Conservation (phyloP, 2,797 vertebrate species). For the Enoplosus armatus region DNA sequence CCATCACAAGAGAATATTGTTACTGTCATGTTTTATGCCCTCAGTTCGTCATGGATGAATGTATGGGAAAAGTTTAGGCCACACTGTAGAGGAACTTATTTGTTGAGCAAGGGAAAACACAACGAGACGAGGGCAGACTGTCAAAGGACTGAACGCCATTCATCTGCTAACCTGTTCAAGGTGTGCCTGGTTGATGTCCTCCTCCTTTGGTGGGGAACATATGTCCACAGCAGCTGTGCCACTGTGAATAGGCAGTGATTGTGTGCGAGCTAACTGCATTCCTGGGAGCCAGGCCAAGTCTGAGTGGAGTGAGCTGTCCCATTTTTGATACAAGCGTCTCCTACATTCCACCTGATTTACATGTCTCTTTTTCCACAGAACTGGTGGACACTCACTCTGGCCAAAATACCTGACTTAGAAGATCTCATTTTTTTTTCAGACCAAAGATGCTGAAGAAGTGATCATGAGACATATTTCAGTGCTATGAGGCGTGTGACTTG, state of each 20-base stretch:
- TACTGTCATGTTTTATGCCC: not conserved
- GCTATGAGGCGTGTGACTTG: slow-evolving; percentile 33
- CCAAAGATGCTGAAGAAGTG: slow-evolving; percentile 56
- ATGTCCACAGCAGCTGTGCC: slow-evolving; percentile 88
- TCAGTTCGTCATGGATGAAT: slow-evolving; percentile 29
- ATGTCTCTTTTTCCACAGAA: slow-evolving; percentile 60
- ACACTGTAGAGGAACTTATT: slow-evolving; percentile 72
- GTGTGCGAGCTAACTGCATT: slow-evolving; percentile 82
- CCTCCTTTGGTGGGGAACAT: slow-evolving; percentile 85
- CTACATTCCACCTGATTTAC: slow-evolving; percentile 79
- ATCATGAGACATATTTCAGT: slow-evolving; percentile 53
- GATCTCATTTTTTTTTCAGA: slow-evolving; percentile 43
- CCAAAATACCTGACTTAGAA: slow-evolving; percentile 51
- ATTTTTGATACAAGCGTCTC: slow-evolving; percentile 73
- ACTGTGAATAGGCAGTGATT: slow-evolving; percentile 84
- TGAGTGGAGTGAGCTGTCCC: slow-evolving; percentile 83
- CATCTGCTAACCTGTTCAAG: slow-evolving; percentile 87
- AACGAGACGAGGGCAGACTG: slow-evolving; percentile 77
- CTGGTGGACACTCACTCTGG: slow-evolving; percentile 52
- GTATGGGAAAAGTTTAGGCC: slow-evolving; percentile 72
- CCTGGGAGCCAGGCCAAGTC: slow-evolving; percentile 85
- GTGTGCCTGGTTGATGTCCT: slow-evolving; percentile 85
- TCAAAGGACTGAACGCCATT: slow-evolving; percentile 82
- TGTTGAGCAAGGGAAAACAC: slow-evolving; percentile 77
- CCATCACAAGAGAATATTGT: slow-evolving; percentile 14